Evolutionary conservation across 53 echinoderm and acorn worm genomes (phyloP), one percentile per base, ranked within the genome.

Genomic region (Crossaster papposus): DNA sequence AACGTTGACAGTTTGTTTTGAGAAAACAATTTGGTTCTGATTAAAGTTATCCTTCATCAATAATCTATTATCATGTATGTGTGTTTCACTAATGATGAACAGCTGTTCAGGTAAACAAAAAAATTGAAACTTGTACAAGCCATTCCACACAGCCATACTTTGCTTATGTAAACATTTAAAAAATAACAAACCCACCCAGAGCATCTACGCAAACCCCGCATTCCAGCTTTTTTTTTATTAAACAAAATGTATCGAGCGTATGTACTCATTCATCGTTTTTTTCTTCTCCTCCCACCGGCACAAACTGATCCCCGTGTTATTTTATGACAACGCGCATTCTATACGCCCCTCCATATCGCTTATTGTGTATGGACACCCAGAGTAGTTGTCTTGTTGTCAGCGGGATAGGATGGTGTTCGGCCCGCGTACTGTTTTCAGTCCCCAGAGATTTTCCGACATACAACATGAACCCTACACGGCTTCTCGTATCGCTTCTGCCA

Each of bases 341-440:
- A 70, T 38, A 34, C 29, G 28, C 44, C 70, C 31, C 36, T 65
- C 30, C 62, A 38, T 28, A 83, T 32, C 83, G 65, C 65, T 83
- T 65, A 36, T 70, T 83, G 83, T 83, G 70, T 70, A 65, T 82
- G 50, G 36, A 70, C 83, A 26, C 70, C 65, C 70, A 83, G 30
- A 83, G 63, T 23, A 83, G 73, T 72, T 37, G 72, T 22, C 34
- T 44, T 51, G 85, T 85, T 85, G 85, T 85, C 52, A 22, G 32
- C 32, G 50, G 72, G 73, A 32, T 32, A 29, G 72, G 73, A 32
- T 32, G 31, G 85, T 85, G 29, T 64, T 44, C 65, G 28, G 28
- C 2, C 71, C 29, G n/a, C 50, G 37, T 65, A 83, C 83, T 70
- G 63, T 65, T 24, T 65, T 50, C 38, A n/a, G 14, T 38, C 83